These are phyloP conservation scores for Lycaon pictus DNA, from an alignment of 2,113 vertebrate species.

Conservation along the genomic window DNA sequence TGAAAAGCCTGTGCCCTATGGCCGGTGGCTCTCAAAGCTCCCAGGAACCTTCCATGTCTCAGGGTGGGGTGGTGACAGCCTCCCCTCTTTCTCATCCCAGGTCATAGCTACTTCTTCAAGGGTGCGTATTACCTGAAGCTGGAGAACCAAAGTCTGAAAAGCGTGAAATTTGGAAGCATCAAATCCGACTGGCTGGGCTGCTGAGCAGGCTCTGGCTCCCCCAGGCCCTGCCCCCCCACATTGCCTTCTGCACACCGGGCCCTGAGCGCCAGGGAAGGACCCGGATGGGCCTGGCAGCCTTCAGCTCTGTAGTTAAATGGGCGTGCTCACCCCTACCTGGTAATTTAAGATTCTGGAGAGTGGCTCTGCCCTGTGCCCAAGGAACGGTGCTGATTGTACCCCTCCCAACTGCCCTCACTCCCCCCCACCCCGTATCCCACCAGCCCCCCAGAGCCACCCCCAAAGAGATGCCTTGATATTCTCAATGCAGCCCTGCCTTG, in stretches of 20 bases:
- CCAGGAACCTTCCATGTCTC: not conserved
- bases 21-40: not conserved
- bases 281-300: conserved; percentile 85
- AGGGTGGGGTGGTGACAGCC: not conserved
- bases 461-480: conserved; percentile 86
- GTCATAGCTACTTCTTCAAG: conserved; percentile 98
- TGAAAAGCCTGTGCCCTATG: not conserved
- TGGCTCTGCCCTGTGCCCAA: conserved; percentile 72
- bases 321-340: conserved; percentile 66
- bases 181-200: conserved; percentile 97
- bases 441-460: conserved; percentile 60
- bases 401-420: conserved; percentile 41
- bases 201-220: conserved; percentile 84
- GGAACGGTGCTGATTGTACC: conserved; percentile 85
- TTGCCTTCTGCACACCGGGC: not conserved
- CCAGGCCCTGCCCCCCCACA: not conserved
- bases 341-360: conserved; percentile 84
- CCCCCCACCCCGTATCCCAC: not conserved
- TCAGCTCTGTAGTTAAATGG: conserved; percentile 84
- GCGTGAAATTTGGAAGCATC: conserved; percentile 96
- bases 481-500: conserved; percentile 85
- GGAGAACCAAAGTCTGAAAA: conserved; percentile 97
- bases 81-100: conserved; percentile 86
- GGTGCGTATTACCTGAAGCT: conserved; percentile 95
- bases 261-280: not conserved